Percentiles rank a stretch among this genome's conserved stretches.
These are phyloP conservation scores for Lepus europaeus DNA, from an alignment of 2,113 vertebrate genomes.

Conservation along the genomic window DNA sequence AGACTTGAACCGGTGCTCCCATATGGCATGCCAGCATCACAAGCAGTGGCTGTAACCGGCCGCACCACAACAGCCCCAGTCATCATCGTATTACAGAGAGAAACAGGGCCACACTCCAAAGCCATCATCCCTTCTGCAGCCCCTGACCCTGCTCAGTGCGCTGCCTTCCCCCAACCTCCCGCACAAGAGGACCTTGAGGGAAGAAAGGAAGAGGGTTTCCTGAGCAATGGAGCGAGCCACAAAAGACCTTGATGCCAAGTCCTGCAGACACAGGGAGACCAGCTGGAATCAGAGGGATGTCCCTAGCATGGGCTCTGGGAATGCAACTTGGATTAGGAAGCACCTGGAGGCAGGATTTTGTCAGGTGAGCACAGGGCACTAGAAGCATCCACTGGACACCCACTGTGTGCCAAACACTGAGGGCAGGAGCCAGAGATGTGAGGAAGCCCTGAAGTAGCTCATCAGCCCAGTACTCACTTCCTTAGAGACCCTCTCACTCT, in stretches of 20 bases:
- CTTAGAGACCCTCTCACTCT: neutral
- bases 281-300: neutral
- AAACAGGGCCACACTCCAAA: slow-evolving; percentile 49
- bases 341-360: neutral
- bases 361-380: neutral
- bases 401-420: neutral
- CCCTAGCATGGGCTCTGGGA: neutral
- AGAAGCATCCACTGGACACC: neutral
- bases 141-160: neutral
- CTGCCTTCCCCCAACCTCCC: neutral
- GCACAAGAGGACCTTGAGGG: neutral
- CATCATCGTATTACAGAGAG: neutral
- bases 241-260: neutral
- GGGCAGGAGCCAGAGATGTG: neutral
- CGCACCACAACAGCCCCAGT: too few relatives aligned
- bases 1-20: too few relatives aligned
- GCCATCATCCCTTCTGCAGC: neutral
- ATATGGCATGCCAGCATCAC: too few relatives aligned
- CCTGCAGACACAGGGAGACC: neutral
- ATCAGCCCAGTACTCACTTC: neutral
- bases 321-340: neutral
- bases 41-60: too few relatives aligned
- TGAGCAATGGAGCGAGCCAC: neutral
- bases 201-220: neutral
- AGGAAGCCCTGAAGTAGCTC: neutral